Evolutionary conservation across 2,797 vertebrate species (phyloP).

Genomic region (Simalia tracyae): DNA sequence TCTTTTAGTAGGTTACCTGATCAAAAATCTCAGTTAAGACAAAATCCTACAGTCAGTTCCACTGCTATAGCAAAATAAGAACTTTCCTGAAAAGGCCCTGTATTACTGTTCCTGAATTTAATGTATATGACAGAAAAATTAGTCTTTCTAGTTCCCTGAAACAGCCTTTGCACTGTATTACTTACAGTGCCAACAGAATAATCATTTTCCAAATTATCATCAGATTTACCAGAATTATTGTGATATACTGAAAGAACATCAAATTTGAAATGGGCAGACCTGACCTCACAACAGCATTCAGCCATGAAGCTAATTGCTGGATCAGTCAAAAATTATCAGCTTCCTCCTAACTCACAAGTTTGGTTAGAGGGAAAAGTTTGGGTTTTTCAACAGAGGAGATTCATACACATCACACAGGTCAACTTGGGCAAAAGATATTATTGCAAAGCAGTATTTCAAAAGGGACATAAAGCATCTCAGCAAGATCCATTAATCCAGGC

Average conservation of each 20-base stretch:
- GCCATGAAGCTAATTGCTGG: background rate
- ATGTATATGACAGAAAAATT: background rate
- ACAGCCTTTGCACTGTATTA: background rate
- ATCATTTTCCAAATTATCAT: background rate
- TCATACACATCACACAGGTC: background rate
- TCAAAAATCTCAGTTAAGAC: background rate
- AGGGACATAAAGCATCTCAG: background rate
- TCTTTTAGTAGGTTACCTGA: background rate
- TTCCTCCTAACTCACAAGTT: background rate
- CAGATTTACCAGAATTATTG: background rate
- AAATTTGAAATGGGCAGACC: background rate
- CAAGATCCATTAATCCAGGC: fast-evolving
- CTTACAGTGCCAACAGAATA: background rate
- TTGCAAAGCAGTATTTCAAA: background rate
- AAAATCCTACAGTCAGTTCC: background rate
- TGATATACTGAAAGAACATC: background rate
- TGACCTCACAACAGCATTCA: background rate
- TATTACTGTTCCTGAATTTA: background rate
- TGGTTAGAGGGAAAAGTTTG: background rate
- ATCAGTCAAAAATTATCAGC: background rate
- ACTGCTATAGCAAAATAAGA: background rate
- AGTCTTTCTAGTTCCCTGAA: background rate
- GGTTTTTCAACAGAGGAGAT: background rate
- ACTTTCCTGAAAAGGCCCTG: background rate
- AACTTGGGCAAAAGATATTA: background rate